Conservation (phyloP, 2,888 invertebrate genomes). For the Lomographa bimaculata region DNA sequence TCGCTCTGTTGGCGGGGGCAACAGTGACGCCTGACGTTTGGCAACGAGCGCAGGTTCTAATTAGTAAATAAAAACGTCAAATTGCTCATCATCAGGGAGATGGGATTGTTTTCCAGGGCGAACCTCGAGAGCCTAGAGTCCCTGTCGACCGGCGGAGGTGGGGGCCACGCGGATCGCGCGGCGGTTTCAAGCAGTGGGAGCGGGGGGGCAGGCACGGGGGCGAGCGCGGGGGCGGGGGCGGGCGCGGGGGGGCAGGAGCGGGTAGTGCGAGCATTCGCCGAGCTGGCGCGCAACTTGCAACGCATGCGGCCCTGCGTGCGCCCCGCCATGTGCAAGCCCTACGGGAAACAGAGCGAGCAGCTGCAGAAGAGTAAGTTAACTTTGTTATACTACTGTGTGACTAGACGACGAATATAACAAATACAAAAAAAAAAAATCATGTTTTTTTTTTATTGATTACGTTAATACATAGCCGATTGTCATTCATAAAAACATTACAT, state of each 20-base stretch:
- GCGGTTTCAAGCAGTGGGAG: no score
- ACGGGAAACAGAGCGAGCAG: constrained; percentile 95
- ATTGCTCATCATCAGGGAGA: no score
- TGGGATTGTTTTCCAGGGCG: constrained; percentile 81
- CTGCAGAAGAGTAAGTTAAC: constrained; percentile 89
- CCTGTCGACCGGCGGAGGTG: constrained; percentile 78
- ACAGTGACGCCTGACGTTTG: no score
- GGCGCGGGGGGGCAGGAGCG: constrained; percentile 90
- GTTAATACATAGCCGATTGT: no score
- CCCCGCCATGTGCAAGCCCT: constrained; percentile 95
- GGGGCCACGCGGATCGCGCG: constrained; percentile 85
- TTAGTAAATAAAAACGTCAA: no score
- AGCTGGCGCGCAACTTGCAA: constrained; percentile 94
- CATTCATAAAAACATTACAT: no score
- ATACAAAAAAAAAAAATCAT: no score
- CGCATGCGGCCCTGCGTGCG: constrained; percentile 95
- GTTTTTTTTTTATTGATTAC: no score
- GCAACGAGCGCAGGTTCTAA: no score
- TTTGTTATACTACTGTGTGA: neutral
- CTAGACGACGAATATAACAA: no score
- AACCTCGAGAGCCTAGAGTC: constrained; percentile 89
- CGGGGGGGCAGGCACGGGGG: constrained; percentile 77
- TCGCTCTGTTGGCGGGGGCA: no score
- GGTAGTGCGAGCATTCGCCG: constrained; percentile 92
- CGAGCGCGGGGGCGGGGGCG: constrained; percentile 86